Conservation (phyloP, 1,140 invertebrate species). For the Theocolax elegans region DNA sequence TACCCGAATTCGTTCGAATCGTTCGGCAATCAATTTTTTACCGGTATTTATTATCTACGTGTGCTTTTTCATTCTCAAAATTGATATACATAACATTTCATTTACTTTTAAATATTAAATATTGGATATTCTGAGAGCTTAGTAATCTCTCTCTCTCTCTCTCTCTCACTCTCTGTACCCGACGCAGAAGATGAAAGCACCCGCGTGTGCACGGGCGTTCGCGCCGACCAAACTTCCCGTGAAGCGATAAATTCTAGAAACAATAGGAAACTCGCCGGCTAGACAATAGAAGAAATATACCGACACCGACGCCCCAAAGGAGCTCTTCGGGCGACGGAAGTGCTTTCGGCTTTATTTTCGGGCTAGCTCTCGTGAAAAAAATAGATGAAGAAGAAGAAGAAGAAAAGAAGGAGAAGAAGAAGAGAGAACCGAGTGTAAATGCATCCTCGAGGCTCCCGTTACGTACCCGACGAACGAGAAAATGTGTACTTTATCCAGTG, state of each 20-base stretch:
- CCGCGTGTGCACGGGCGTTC: constrained; percentile 42
- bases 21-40: constrained; percentile 24
- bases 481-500: too few relatives aligned
- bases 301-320: constrained; percentile 15
- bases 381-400: too few relatives aligned
- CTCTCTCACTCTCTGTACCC: constrained; percentile 14
- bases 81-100: too few relatives aligned
- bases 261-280: constrained; percentile 63
- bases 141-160: too few relatives aligned
- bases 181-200: constrained; percentile 59
- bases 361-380: too few relatives aligned
- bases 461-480: too few relatives aligned
- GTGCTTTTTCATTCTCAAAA: too few relatives aligned
- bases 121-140: too few relatives aligned
- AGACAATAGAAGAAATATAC: constrained; percentile 66
- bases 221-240: constrained; percentile 61
- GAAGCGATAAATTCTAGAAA: constrained; percentile 66
- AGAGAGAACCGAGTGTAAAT: background rate
- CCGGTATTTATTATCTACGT: too few relatives aligned
- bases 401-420: too few relatives aligned
- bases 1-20: constrained; percentile 28
- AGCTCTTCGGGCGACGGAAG: constrained; percentile 30
- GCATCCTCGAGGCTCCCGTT: too few relatives aligned
- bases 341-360: constrained; percentile 50
- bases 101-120: too few relatives aligned